Conservation (phyloP, 2,113 vertebrate species). For the Elanus axillaris region DNA sequence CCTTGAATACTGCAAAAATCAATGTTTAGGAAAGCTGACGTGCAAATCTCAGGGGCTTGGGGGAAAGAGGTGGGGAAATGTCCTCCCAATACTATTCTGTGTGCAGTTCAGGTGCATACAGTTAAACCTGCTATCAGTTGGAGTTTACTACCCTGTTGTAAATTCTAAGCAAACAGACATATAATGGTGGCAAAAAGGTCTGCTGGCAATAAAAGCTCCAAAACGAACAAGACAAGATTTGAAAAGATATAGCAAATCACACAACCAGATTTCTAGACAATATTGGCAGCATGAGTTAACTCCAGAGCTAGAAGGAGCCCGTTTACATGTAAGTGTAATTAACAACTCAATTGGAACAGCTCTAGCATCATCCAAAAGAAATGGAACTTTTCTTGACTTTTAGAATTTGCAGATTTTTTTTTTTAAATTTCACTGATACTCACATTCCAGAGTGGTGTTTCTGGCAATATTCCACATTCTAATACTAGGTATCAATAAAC, state of each 20-base stretch:
- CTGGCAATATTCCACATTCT: neutral
- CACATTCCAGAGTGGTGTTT: neutral
- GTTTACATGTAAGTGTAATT: neutral
- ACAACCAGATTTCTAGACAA: neutral
- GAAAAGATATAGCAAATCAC: neutral
- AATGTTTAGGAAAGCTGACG: neutral
- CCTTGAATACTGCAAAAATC: neutral
- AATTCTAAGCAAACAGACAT: neutral
- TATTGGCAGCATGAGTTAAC: neutral
- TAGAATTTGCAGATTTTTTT: neutral
- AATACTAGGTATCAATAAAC: neutral
- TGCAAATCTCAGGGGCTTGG: neutral
- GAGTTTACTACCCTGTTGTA: neutral
- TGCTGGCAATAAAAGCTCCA: neutral
- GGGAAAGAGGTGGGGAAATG: accelerated
- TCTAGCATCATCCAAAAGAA: neutral
- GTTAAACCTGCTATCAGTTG: neutral
- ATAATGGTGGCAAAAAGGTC: neutral
- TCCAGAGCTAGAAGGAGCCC: neutral
- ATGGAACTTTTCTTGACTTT: neutral
- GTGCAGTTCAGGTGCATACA: neutral
- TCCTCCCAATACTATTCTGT: neutral
- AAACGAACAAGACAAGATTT: neutral
- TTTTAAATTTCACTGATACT: neutral
- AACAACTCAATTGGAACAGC: neutral